A percentile compares a stretch with the other conserved stretches of the same genome.
These are phyloP conservation scores for Acestrorhynchus altus DNA, from an alignment of 2,797 vertebrate species.

Conservation along the genomic window DNA sequence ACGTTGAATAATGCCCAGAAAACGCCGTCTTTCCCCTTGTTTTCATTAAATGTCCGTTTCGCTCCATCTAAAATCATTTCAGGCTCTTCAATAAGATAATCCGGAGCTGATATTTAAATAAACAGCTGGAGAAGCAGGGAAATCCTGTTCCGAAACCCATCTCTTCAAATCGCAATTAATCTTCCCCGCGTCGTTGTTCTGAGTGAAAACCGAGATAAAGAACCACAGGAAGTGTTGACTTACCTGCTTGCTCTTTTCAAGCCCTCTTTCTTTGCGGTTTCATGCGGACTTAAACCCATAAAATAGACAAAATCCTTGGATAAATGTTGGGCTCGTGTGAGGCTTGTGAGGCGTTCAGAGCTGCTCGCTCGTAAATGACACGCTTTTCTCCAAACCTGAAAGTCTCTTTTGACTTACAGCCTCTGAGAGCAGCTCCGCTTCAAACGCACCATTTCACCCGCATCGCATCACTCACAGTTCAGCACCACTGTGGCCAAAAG, in stretches of 20 bases:
- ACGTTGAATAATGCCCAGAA: not conserved
- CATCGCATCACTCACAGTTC: no score
- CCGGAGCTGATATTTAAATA: slow-evolving; percentile 77
- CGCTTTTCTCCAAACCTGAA: slow-evolving; percentile 9
- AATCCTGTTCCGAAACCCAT: slow-evolving; percentile 73
- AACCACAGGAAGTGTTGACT: slow-evolving; percentile 80
- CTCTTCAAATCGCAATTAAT: slow-evolving; percentile 80
- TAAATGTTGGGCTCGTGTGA: slow-evolving; percentile 37
- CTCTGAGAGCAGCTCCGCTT: slow-evolving; percentile 1
- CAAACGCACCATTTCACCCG: slow-evolving; percentile 4
- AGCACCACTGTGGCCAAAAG: no score
- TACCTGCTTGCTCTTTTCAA: slow-evolving; percentile 71
- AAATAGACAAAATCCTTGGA: slow-evolving; percentile 34
- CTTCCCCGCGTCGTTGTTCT: slow-evolving; percentile 78
- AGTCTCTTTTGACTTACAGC: slow-evolving; percentile 11
- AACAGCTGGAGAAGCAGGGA: slow-evolving; percentile 72
- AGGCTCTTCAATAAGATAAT: slow-evolving; percentile 68
- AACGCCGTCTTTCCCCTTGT: not conserved
- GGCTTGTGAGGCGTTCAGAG: slow-evolving; percentile 23
- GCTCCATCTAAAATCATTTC: slow-evolving; percentile 60
- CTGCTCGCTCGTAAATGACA: slow-evolving; percentile 18
- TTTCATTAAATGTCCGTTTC: not conserved
- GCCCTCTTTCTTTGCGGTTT: slow-evolving; percentile 57
- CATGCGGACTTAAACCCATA: slow-evolving; percentile 36
- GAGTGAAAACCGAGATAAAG: slow-evolving; percentile 81